Percentiles rank a stretch among this genome's conserved stretches.
Evolutionary conservation across 1,140 invertebrate species (phyloP).

Genomic region (Bombus turneri): DNA sequence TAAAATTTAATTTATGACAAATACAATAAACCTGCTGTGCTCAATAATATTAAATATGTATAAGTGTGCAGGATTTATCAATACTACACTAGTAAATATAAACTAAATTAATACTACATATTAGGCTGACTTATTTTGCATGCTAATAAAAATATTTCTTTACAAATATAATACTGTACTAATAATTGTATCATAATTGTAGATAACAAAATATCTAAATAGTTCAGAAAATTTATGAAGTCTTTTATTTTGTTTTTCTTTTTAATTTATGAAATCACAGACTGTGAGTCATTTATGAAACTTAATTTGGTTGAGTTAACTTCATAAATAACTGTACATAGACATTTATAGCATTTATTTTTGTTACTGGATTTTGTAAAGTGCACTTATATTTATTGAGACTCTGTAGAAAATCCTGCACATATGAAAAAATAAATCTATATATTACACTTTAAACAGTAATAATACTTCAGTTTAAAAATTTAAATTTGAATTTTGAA

Average conservation of each 20-base stretch:
- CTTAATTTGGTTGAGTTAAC: conserved; percentile 1
- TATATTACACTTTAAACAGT: not conserved
- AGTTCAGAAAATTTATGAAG: conserved; percentile 18
- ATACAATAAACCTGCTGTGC: conserved; percentile 18
- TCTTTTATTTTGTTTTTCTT: not conserved
- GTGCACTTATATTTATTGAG: not conserved
- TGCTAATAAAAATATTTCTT: conserved; percentile 17
- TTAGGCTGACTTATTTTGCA: conserved; percentile 27
- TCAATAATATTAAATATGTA: conserved; percentile 7
- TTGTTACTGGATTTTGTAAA: not conserved
- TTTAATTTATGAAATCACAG: conserved; percentile 26
- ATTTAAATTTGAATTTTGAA: not conserved
- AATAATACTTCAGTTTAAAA: conserved; percentile 6
- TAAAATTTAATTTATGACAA: conserved; percentile 48
- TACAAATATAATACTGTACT: conserved; percentile 40
- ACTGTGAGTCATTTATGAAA: not conserved
- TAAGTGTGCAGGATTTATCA: conserved; percentile 10
- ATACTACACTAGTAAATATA: not conserved
- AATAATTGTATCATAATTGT: conserved; percentile 10
- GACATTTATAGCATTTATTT: not conserved
- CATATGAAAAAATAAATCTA: not conserved
- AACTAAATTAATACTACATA: conserved; percentile 9
- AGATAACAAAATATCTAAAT: conserved; percentile 17
- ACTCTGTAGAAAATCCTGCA: conserved; percentile 1
- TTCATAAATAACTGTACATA: not conserved